Evolutionary conservation across 2,113 vertebrate species (phyloP).

Genomic region (Tenebrosternarchus preto): DNA sequence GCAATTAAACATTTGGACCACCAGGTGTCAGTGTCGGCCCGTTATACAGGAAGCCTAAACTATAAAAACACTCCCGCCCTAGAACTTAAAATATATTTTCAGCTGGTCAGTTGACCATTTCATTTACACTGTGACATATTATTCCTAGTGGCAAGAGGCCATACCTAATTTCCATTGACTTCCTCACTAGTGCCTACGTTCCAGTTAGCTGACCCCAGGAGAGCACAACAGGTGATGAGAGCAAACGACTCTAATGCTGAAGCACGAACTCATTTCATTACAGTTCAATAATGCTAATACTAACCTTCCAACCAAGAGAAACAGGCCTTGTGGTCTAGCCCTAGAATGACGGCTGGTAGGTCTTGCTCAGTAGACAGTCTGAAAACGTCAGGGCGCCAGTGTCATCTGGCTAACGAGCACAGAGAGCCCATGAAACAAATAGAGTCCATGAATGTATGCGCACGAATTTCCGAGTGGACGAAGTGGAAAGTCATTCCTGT

Average conservation of each 20-base stretch:
- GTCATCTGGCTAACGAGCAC: not conserved
- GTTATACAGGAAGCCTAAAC: not conserved
- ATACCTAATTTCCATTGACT: not conserved
- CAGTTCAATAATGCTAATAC: not conserved
- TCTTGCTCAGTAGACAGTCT: not conserved
- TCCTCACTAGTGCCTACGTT: not conserved
- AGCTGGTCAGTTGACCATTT: not conserved
- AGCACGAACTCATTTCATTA: not conserved
- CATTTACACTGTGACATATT: not conserved
- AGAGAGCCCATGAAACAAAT: too few species aligned
- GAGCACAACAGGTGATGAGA: not conserved
- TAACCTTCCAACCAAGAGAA: not conserved
- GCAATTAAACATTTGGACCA: conserved; percentile 9
- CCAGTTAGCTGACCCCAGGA: not conserved
- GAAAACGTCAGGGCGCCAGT: not conserved
- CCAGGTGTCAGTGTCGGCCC: not conserved
- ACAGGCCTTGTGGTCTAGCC: not conserved
- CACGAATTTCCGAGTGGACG: too few species aligned
- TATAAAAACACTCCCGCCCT: not conserved
- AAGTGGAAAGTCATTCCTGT: not conserved
- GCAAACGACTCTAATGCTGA: not conserved
- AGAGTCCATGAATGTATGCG: too few species aligned
- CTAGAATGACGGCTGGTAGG: not conserved
- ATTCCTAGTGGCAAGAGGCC: not conserved
- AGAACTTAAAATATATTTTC: not conserved